Evolutionary conservation across 2,797 vertebrate species (phyloP), one percentile per base, ranked within the genome.

Genomic region (Rhinichthys osculus): DNA sequence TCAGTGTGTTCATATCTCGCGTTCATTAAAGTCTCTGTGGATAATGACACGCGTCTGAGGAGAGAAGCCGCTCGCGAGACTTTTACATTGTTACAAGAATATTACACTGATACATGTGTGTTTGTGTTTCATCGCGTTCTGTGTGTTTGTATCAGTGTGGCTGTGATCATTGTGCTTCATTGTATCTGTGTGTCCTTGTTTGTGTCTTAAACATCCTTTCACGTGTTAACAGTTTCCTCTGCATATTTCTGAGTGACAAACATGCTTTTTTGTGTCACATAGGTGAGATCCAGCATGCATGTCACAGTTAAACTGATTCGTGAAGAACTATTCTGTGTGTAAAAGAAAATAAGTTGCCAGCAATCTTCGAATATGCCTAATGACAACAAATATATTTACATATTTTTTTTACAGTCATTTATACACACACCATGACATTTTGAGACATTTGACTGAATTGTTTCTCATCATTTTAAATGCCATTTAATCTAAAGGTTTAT

Each of bases 1-100:
- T 84, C 44, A 54, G 72, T 62, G 67, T 42, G 82, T 67, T 50
- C 66, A 21, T 74, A 62, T 64, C 30, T 23, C 2, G 23, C 80
- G 30, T 4, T 69, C 64, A 66, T 67, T 47, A 14, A 33, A 44
- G 42, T 52, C 11, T 59, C 52, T 54, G 72, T 21, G 72, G 23
- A 64, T 30, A 6, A 19, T 21, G 38, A 42, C 54, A 30, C 77
- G 77, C n/a, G 35, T 11, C 38, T 21, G 50, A 76, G 19, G 1
- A 23, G 30, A 76, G 73, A 64, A 2, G 6, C 62, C n/a, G 62
- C 27, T 66, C 62, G n/a, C 62, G n/a, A 66, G 27, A 30, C 27
- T 30, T 30, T 1, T 57, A 57, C 8, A 4, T 57, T 23, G 8
- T 57, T 57, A 7, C 52, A 9, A 8, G 19, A 57, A 57, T 9